A percentile compares a stretch with the other conserved stretches of the same genome.
These are phyloP conservation scores for Pelecanus crispus DNA, from an alignment of 2,113 vertebrate genomes.

Conservation along the genomic window DNA sequence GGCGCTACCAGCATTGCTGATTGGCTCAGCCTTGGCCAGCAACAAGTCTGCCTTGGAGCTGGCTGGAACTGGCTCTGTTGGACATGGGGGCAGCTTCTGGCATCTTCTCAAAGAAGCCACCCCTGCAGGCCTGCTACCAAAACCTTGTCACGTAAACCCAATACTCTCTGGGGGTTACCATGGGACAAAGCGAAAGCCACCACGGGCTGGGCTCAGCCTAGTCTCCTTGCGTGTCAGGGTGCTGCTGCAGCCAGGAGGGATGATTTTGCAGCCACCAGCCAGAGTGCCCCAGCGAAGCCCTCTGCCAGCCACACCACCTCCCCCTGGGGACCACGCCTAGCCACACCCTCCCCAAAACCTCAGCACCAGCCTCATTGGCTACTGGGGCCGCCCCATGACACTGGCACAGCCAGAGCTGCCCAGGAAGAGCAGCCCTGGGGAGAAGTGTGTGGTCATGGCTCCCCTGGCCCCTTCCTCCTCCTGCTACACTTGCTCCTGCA, in stretches of 20 bases:
- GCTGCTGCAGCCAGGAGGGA: neutral
- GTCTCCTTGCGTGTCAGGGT: neutral
- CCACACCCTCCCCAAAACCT: neutral
- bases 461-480: neutral
- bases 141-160: neutral
- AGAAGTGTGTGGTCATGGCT: neutral
- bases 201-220: neutral
- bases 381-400: accelerated
- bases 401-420: accelerated
- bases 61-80: neutral
- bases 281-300: neutral
- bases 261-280: neutral
- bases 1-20: neutral
- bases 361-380: neutral
- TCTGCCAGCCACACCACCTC: neutral
- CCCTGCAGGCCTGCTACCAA: neutral
- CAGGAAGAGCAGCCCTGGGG: neutral
- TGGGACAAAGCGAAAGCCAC: neutral
- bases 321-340: neutral
- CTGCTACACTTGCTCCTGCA: neutral
- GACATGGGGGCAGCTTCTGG: neutral
- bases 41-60: neutral
- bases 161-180: neutral
- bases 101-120: neutral
- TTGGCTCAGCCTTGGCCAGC: neutral